Conservation (phyloP, 1,140 invertebrate species). For the Drosophila nigromelanica region DNA sequence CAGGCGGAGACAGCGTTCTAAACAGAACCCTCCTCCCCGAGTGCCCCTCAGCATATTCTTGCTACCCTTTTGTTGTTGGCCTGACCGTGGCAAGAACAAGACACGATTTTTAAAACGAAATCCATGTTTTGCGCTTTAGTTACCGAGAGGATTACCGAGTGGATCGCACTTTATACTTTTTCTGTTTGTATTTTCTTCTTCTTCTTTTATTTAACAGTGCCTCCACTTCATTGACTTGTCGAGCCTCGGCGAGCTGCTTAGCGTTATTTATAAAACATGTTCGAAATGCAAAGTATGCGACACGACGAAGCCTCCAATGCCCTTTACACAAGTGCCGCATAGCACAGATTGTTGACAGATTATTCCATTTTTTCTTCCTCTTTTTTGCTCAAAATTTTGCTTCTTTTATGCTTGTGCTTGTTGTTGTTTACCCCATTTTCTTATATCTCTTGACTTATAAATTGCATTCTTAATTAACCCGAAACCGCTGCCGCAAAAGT, state of each 20-base stretch:
- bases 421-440: conserved; percentile 13
- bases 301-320: conserved; percentile 78
- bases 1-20: conserved; percentile 59
- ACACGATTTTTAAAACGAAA: conserved; percentile 81
- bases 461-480: conserved; percentile 39
- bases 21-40: conserved; percentile 15
- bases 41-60: conserved; percentile 52
- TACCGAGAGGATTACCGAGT: conserved; percentile 45
- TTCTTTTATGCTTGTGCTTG: not conserved
- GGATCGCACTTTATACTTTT: conserved; percentile 58
- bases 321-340: conserved; percentile 78
- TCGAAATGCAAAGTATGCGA: conserved; percentile 77
- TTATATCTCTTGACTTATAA: conserved; percentile 3
- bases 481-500: no score
- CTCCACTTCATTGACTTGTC: conserved; percentile 48
- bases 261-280: conserved; percentile 81
- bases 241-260: conserved; percentile 43
- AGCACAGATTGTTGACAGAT: conserved; percentile 60
- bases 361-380: conserved; percentile 49
- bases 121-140: conserved; percentile 68
- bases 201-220: conserved; percentile 46
- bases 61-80: conserved; percentile 59
- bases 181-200: conserved; percentile 6
- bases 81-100: conserved; percentile 69
- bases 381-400: not conserved